Evolutionary conservation across 2,797 vertebrate species (phyloP), one percentile per base, ranked within the genome.

Genomic region (Oreochromis mossambicus): DNA sequence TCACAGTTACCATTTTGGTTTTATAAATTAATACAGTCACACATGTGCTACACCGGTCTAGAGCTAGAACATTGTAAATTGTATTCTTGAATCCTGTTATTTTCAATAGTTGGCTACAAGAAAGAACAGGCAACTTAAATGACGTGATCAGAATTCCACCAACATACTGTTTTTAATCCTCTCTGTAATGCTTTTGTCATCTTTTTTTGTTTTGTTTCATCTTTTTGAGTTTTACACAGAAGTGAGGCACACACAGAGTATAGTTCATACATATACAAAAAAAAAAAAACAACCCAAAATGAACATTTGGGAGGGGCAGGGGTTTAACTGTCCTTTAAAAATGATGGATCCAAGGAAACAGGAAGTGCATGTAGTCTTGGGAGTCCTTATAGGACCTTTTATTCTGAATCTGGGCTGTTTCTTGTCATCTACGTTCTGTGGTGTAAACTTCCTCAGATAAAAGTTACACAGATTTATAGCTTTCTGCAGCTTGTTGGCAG

Each of bases 1-100:
- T 97, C 97, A 97, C 97, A 97, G 97, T 97, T 96, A 97, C 96
- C 96, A 97, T 97, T 97, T 97, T 97, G 97, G 96, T 97, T 97
- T 97, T 94, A 97, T 97, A 97, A 97, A 97, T 97, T 97, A 97
- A 97, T 97, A 97, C 96, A 97, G 96, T 97, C 97, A 97, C 96
- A 97, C 96, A 96, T 97, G 96, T 97, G 97, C 97, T 97, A 97
- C 97, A 97, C 96, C 95, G 95, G 96, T 96, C 96, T 97, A 97
- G 96, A 96, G 96, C 96, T 97, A 97, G 96, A 97, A 97, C 96
- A 97, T 96, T 96, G 96, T 96, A 97, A 97, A 96, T 96, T 96
- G 95, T 96, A 95, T 96, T 96, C 93, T 96, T 95, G 95, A 96
- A 95, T 96, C 95, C 95, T 96, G 95, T 96, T 96, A 95, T 95